Base-by-base conservation (phyloP, 2,888 invertebrate species). In the Tryphoninae sp. region DNA sequence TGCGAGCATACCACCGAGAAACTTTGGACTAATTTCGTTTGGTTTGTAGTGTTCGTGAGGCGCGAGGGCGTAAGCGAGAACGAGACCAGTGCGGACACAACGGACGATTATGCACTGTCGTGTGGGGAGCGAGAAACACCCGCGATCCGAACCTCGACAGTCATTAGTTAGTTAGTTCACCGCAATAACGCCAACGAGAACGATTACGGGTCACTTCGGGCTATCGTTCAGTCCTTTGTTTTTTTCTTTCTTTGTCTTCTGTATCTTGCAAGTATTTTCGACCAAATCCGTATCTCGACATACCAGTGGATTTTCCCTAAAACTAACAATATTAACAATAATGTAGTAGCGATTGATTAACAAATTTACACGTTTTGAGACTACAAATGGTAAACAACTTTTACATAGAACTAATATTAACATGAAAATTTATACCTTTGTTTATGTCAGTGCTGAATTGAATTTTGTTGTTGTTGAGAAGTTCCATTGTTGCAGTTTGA, bases 21-120 rank as follows among this genome's bases (percentile, higher is more conserved):
- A 76, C 76, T 80, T 76, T 73, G 80, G 68, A 80, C 82, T 80
- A 82, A 82, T 82, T 55, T 82, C 76, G 76, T 59, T 77, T 76
- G 64, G 62, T 71, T 72, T 67, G 75, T 62, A 68, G 73, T 65
- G 69, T 58, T 59, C 26, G 40, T 64, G 19, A 73, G 68, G 49
- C 80, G 75, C 71, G 23, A 64, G 53, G 59, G 55, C 77, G 68
- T 40, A 45, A 16, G 19, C 16, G 49, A 16, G 8, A 42, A 69
- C 68, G 42, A 58, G 33, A 69, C 72, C 61, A 62, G 49, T 22
- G 49, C 49, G 62, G 33, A 59, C 42, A 64, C 55, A 58, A 49
- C 67, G 13, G 19, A 59, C 58, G 65, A 67, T 67, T 59, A 55
- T 55, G 61, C 42, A 64, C 42, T 65, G 42, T 45, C 65, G 58